Evolutionary conservation across 2,113 vertebrate species (phyloP), one percentile per base, ranked within the genome.

Genomic region (Mustelus asterias): DNA sequence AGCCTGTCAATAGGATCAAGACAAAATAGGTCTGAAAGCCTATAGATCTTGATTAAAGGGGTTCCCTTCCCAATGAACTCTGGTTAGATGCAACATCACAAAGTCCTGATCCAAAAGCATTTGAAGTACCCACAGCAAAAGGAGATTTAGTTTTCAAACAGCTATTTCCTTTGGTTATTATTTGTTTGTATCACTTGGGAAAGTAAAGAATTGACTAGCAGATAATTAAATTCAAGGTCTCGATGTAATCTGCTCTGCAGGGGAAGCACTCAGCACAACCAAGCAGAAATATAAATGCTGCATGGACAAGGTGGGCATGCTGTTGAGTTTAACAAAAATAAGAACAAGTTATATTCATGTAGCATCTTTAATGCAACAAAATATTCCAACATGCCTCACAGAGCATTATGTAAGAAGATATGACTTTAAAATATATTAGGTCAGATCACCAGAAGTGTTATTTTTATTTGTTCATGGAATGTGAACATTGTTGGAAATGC

Each of bases 211-310:
- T 69, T 26, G 93, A 70, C 41, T 41, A 41, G 93, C 20, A 48
- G 69, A 44, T 69, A 69, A 94, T 94, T 94, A 94, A 94, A 70
- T 94, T 94, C 93, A 69, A 95, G 93, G 93, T 95, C 93, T 95
- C 65, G 5, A 48, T 94, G 48, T 70, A 95, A 11, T 48, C 24
- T 14, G 37, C 24, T 24, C 18, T 44, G n/a, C 22, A 24, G 24
- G 65, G 41, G 92, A 44, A 95, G 26, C 41, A 95, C 14, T 44
- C 1, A 11, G 63, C 37, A 65, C 63, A 54, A 93, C 33, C 48
- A 37, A 20, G 48, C 9, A 72, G 26, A 65, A 95, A 94, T 94
- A 41, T 54, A 70, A 94, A 70, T 70, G 2, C 44, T 70, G 70
- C 58, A 63, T 14, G 5, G 54, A 93, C 14, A 63, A 18, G n/a